Base-by-base conservation (phyloP, 2,113 vertebrate genomes). In the Oncorhynchus nerka region DNA sequence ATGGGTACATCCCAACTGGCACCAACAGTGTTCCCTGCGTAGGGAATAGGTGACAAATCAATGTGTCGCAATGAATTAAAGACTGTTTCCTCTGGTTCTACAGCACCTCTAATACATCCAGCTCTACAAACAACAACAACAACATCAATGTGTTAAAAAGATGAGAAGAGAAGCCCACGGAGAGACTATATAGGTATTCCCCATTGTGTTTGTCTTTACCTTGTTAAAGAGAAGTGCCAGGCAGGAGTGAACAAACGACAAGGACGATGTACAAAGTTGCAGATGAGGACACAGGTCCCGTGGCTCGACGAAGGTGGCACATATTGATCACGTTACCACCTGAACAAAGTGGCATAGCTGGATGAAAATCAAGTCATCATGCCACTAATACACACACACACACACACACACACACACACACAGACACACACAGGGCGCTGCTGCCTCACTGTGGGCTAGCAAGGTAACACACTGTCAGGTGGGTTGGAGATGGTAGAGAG, bases 361-460 rank as follows among this genome's bases (percentile, higher is more conserved):
- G 12, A 19, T 19, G 51, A 15, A 16, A 19, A 55, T 51, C 15
- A 55, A 55, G 49, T 45, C 39, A 45, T 45, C 2, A 45, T 45
- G 26, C 13, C 13, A 13, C 65, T 67, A 30, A 30, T 65, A 32
- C 28, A 28, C 11, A 12, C 7, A 12, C 24, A 28, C 48, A 51
- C 48, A 51, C 49, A 51, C 13, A n/a, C n/a, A n/a, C 48, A 51
- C 48, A 51, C 49, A 32, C 28, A 28, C 11, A 12, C 7, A 12
- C 24, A 28, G 13, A 51, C 48, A 51, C 49, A 49, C 48, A 49
- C 48, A 13, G 89, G 71, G 28, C 86, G 75, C 83, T 83, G 48
- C 77, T 48, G 70, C 85, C 87, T 81, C 86, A 75, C 78, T 28
- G 84, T 89, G 88, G 89, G 22, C 32, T 22, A 6, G n/a, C 13